These are phyloP conservation scores for Rhynchomys soricoides DNA, from an alignment of 2,113 vertebrate genomes.

Conservation along the genomic window DNA sequence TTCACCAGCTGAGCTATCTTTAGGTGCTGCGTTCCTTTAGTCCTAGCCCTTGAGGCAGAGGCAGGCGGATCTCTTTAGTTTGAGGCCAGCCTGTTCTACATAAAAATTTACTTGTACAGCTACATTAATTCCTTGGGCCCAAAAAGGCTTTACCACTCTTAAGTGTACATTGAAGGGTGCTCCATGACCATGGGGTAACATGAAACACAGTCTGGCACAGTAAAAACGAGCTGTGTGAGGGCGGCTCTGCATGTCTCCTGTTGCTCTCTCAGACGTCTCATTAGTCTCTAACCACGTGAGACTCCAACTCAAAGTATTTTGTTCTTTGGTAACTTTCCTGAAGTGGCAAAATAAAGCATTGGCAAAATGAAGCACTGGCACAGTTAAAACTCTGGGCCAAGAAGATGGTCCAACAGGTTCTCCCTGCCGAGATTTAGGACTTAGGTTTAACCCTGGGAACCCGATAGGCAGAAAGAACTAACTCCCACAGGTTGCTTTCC, in stretches of 20 bases:
- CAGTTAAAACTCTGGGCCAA: not conserved
- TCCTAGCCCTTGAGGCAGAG: not conserved
- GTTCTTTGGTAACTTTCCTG: not conserved
- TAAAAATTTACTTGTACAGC: not conserved
- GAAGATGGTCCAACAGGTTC: not conserved
- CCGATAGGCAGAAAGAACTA: not conserved
- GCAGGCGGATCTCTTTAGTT: not conserved
- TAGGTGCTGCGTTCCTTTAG: not conserved
- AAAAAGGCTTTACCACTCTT: not conserved
- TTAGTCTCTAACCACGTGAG: not conserved
- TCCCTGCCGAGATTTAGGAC: not conserved
- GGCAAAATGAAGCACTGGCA: not conserved
- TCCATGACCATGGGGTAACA: not conserved
- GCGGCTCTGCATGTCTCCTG: not conserved
- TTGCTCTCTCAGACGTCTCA: not conserved
- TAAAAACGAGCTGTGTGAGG: not conserved
- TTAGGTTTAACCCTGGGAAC: not conserved
- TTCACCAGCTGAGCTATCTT: not conserved
- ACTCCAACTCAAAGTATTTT: not conserved
- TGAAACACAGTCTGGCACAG: not conserved
- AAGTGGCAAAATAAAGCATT: not conserved
- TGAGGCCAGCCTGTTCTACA: not conserved
- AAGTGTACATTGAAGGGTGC: not conserved
- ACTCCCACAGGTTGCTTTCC: not conserved
- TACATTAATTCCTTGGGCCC: not conserved